A percentile compares a stretch with the other conserved stretches of the same genome.
These are phyloP conservation scores for Hypomesus transpacificus DNA, from an alignment of 2,113 vertebrate genomes.

Conservation along the genomic window DNA sequence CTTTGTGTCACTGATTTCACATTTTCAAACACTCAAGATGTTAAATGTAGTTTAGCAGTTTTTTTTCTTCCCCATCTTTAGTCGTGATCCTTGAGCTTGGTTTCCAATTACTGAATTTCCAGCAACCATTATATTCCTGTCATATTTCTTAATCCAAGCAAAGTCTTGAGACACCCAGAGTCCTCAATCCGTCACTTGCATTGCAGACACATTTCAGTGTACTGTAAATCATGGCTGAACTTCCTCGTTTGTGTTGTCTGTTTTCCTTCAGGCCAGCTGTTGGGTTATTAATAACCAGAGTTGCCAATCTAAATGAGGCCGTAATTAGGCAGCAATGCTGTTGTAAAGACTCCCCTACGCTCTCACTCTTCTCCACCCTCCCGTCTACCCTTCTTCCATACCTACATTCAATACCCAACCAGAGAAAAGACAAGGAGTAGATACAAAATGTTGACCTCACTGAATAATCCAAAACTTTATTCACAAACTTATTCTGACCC, in stretches of 20 bases:
- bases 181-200: neutral
- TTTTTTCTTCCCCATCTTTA: too few relatives aligned
- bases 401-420: slow-evolving; percentile 45
- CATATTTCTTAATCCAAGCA: too few relatives aligned
- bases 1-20: too few relatives aligned
- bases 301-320: slow-evolving; percentile 63
- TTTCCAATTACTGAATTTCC: too few relatives aligned
- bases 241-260: slow-evolving; percentile 62
- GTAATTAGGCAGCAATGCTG: slow-evolving; percentile 69
- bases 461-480: slow-evolving; percentile 72
- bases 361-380: slow-evolving; percentile 22
- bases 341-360: slow-evolving; percentile 53
- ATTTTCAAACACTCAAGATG: too few relatives aligned
- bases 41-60: too few relatives aligned
- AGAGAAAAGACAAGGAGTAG: slow-evolving; percentile 58
- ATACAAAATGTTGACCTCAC: slow-evolving; percentile 71
- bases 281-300: slow-evolving; percentile 70
- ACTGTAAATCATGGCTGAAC: slow-evolving; percentile 50
- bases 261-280: slow-evolving; percentile 63
- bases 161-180: too few relatives aligned
- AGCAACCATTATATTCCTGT: too few relatives aligned
- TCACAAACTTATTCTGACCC: slow-evolving; percentile 16
- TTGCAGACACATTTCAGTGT: slow-evolving; percentile 39
- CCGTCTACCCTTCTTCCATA: neutral
- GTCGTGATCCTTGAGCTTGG: too few relatives aligned